Percentiles rank a stretch among this genome's conserved stretches.
phyloP scores from a whole-genome alignment of 2,797 vertebrate species.

The Hoplostethus atlanticus region DNA sequence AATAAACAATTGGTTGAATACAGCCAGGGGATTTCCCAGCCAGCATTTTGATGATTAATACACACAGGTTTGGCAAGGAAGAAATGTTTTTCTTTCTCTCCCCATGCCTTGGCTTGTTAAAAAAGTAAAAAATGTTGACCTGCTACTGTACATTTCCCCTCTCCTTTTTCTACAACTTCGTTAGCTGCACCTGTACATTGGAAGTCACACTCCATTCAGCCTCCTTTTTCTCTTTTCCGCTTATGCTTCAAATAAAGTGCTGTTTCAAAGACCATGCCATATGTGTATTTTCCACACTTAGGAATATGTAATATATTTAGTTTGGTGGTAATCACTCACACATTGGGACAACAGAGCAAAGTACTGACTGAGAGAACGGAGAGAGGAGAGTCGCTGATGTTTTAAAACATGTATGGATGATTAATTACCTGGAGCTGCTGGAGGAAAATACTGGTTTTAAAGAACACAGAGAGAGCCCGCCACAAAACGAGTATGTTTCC shows the following conservation, averaged over 20 bases:
- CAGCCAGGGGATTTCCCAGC: slow-evolving; percentile 36
- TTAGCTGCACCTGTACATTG: slow-evolving; percentile 75
- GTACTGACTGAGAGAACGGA: slow-evolving; percentile 71
- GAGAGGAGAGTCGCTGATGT: slow-evolving; percentile 79
- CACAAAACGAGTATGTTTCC: slow-evolving; percentile 71
- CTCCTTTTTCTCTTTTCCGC: slow-evolving; percentile 67
- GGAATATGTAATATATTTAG: slow-evolving; percentile 83
- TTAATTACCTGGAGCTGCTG: slow-evolving; percentile 83
- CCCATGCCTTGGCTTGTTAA: slow-evolving; percentile 59
- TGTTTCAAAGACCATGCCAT: slow-evolving; percentile 80
- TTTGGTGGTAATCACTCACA: slow-evolving; percentile 82
- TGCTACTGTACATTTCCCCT: slow-evolving; percentile 61
- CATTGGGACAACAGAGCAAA: slow-evolving; percentile 80
- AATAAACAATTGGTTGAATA: slow-evolving; percentile 26
- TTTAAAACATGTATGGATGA: slow-evolving; percentile 85
- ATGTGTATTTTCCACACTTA: slow-evolving; percentile 83
- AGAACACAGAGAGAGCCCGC: slow-evolving; percentile 73
- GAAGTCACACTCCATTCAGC: slow-evolving; percentile 70
- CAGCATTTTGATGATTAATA: slow-evolving; percentile 47
- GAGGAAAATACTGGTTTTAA: slow-evolving; percentile 82
- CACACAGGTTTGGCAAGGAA: slow-evolving; percentile 41
- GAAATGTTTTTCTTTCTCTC: slow-evolving; percentile 21
- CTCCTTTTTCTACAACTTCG: slow-evolving; percentile 67
- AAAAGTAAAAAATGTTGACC: slow-evolving; percentile 69
- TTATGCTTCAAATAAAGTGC: slow-evolving; percentile 79